A percentile compares a stretch with the other conserved stretches of the same genome.
Evolutionary conservation across 2,113 vertebrate species (phyloP).

Genomic region (Trematocara marginatum): DNA sequence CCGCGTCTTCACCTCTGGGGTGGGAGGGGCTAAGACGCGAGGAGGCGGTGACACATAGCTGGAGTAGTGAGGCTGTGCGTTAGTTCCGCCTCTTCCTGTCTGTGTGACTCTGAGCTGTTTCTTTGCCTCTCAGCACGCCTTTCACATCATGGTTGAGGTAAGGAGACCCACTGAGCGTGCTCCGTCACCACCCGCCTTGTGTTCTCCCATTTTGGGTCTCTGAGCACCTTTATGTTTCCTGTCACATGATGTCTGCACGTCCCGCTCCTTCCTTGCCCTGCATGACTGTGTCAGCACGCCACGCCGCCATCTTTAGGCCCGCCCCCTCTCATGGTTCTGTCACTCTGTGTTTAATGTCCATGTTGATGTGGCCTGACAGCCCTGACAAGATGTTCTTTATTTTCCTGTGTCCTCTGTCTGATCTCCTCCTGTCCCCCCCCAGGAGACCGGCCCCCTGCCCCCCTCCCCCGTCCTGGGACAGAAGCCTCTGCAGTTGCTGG

Average conservation of each 20-base stretch:
- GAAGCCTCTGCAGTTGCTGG: constrained; percentile 87
- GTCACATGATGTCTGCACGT: not conserved
- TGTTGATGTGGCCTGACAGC: not conserved
- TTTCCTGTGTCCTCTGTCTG: not conserved
- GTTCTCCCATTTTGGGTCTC: not conserved
- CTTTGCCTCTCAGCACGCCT: constrained; percentile 87
- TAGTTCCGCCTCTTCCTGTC: not conserved
- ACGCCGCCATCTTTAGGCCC: not conserved
- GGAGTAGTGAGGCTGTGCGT: not conserved
- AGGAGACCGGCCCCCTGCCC: constrained; percentile 83
- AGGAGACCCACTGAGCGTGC: constrained; percentile 53
- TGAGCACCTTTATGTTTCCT: not conserved
- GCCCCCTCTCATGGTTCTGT: not conserved
- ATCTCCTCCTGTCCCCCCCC: not conserved
- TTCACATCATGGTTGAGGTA: constrained; percentile 99
- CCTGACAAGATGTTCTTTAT: not conserved
- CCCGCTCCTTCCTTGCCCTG: not conserved
- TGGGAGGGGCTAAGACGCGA: not conserved
- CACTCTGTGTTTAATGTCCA: not conserved
- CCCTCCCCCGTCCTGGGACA: constrained; percentile 86
- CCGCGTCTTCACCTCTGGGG: not conserved
- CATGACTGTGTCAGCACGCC: not conserved
- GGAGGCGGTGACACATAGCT: not conserved
- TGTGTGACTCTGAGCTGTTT: constrained; percentile 34
- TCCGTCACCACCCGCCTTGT: not conserved